These are phyloP conservation scores for Raja brachyura DNA, from an alignment of 2,113 vertebrate genomes.

Conservation along the genomic window DNA sequence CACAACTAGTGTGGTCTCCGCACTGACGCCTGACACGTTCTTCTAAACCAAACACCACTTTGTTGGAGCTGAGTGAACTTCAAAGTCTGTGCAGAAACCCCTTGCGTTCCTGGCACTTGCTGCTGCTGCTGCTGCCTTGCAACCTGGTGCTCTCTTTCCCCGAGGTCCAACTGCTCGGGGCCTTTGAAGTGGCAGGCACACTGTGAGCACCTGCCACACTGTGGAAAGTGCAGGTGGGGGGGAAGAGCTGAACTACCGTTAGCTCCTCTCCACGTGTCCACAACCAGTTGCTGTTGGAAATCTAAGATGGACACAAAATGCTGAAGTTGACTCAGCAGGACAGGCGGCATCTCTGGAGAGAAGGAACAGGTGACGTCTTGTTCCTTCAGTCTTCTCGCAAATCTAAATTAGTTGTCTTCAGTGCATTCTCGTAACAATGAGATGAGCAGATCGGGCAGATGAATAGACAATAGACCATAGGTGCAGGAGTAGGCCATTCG, in stretches of 20 bases:
- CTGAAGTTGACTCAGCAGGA: no score
- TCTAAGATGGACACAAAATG: no score
- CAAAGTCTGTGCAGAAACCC: conserved; percentile 61
- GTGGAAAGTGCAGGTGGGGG: conserved; percentile 20
- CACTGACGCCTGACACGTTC: conserved; percentile 51
- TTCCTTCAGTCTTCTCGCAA: not conserved
- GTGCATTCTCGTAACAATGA: not conserved
- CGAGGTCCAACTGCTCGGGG: conserved; percentile 58
- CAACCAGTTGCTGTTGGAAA: no score
- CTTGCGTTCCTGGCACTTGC: conserved; percentile 63
- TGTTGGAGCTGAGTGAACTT: conserved; percentile 61
- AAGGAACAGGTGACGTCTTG: no score
- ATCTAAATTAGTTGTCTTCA: not conserved
- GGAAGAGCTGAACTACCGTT: not conserved
- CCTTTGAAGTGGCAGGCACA: conserved; percentile 57
- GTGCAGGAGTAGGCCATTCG: no score
- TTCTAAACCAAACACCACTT: conserved; percentile 60
- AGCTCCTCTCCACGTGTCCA: not conserved
- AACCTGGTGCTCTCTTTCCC: conserved; percentile 56
- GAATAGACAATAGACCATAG: no score
- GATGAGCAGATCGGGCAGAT: no score
- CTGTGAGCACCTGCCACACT: conserved; percentile 33
- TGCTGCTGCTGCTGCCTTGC: conserved; percentile 54
- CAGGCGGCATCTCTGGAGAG: no score
- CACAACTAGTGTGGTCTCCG: conserved; percentile 59